A percentile compares a stretch with the other conserved stretches of the same genome.
phyloP scores from a whole-genome alignment of 64 coral and sea anemone species.

The Acropora yongei region DNA sequence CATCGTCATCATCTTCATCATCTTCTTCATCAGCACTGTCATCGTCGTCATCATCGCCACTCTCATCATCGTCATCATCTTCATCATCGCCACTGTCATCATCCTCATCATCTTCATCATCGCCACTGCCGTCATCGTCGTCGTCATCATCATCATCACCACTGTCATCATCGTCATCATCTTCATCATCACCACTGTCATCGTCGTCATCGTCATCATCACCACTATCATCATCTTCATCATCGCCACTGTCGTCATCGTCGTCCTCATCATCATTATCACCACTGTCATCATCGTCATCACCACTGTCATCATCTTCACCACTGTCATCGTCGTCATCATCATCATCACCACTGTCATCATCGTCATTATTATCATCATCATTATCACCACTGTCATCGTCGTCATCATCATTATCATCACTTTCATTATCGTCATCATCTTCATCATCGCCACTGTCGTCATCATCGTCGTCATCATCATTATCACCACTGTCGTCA shows the following conservation, averaged over 20 bases:
- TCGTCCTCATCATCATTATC: background rate
- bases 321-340: background rate
- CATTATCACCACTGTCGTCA: background rate
- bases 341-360: background rate
- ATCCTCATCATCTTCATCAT: background rate
- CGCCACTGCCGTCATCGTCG: background rate
- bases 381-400: background rate
- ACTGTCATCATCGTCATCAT: background rate
- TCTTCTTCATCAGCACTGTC: background rate
- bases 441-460: background rate
- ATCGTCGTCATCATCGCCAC: background rate
- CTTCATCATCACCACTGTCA: too few relatives aligned
- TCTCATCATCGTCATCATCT: background rate
- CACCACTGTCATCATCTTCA: background rate
- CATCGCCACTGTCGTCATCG: background rate
- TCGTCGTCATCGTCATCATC: too few relatives aligned
- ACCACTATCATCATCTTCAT: too few relatives aligned
- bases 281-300: background rate
- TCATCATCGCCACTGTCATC: background rate
- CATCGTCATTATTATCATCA: background rate
- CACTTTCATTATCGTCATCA: background rate
- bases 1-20: background rate
- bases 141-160: background rate
- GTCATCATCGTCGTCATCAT: background rate
- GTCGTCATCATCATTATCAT: background rate